A percentile compares a stretch with the other conserved stretches of the same genome.
Evolutionary conservation across 2,888 invertebrate genomes (phyloP).

Genomic region (Nemotelus pantherinus): DNA sequence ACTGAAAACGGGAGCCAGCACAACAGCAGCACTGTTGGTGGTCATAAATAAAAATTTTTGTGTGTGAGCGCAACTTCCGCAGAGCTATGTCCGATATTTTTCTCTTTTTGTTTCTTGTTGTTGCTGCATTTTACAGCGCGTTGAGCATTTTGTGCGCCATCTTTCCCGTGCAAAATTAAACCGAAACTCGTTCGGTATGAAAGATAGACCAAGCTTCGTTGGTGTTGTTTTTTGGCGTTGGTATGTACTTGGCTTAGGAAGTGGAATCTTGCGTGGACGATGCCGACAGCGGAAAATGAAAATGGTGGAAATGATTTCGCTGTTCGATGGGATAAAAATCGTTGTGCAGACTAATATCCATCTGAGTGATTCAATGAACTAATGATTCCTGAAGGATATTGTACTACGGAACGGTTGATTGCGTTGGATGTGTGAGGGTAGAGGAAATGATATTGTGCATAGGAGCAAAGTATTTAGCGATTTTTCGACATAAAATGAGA

Average conservation of each 20-base stretch:
- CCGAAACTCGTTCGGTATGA: too few species aligned
- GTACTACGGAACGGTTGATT: background rate
- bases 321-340: slow-evolving; percentile 8
- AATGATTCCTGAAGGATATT: slow-evolving; percentile 33
- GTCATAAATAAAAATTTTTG: slow-evolving; percentile 43
- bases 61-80: slow-evolving; percentile 42
- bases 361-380: slow-evolving; percentile 22
- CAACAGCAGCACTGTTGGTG: slow-evolving; percentile 13
- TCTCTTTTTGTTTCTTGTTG: background rate
- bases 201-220: too few species aligned
- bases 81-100: slow-evolving; percentile 35
- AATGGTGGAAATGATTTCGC: background rate
- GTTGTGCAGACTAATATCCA: slow-evolving; percentile 26
- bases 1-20: slow-evolving; percentile 3
- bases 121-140: background rate
- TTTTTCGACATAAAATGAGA: too few species aligned
- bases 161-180: too few species aligned
- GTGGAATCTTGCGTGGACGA: too few species aligned
- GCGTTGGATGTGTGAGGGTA: background rate
- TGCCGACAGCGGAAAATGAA: background rate
- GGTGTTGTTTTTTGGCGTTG: too few species aligned
- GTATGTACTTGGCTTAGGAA: too few species aligned
- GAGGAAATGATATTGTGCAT: too few species aligned
- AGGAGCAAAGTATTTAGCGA: too few species aligned
- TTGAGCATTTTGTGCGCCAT: too few species aligned